Conservation (phyloP, 2,797 vertebrate species). For the Scarus forsteni region DNA sequence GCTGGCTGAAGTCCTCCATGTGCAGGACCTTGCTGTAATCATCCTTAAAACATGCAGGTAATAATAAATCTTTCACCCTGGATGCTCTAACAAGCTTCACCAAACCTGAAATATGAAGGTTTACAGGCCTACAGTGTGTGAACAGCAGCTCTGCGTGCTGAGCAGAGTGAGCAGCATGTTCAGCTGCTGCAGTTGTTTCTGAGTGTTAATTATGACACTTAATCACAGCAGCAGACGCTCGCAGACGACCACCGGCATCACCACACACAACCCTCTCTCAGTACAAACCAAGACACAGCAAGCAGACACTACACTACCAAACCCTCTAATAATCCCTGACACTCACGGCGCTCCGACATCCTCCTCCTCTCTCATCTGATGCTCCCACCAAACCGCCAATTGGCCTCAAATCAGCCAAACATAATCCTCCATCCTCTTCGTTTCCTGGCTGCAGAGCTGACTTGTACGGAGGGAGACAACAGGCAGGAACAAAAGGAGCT, state of each 20-base stretch:
- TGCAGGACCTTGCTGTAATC: too few relatives aligned
- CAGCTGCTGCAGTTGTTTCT: slow-evolving; percentile 19
- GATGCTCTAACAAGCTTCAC: not conserved
- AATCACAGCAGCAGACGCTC: slow-evolving; percentile 42
- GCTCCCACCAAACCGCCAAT: slow-evolving; percentile 76
- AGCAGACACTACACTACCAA: slow-evolving; percentile 53
- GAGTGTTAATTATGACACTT: slow-evolving; percentile 63
- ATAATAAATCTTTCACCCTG: not conserved
- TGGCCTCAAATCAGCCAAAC: slow-evolving; percentile 82
- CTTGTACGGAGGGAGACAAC: slow-evolving; percentile 33
- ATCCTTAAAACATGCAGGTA: too few relatives aligned
- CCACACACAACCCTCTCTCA: slow-evolving; percentile 51
- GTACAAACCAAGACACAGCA: slow-evolving; percentile 73
- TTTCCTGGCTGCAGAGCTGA: slow-evolving; percentile 45
- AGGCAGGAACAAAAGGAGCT: slow-evolving; percentile 58
- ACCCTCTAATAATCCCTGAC: slow-evolving; percentile 81
- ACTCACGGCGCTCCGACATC: slow-evolving; percentile 70
- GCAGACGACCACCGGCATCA: slow-evolving; percentile 29
- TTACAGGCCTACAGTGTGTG: not conserved
- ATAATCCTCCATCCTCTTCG: slow-evolving; percentile 73
- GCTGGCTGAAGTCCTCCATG: too few relatives aligned
- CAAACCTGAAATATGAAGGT: not conserved
- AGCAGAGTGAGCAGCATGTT: slow-evolving; percentile 12
- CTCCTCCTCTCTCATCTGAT: slow-evolving; percentile 61
- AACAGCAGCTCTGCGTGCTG: slow-evolving; percentile 4